Evolutionary conservation across 1,140 invertebrate species (phyloP).

Genomic region (Nasonia vitripennis): DNA sequence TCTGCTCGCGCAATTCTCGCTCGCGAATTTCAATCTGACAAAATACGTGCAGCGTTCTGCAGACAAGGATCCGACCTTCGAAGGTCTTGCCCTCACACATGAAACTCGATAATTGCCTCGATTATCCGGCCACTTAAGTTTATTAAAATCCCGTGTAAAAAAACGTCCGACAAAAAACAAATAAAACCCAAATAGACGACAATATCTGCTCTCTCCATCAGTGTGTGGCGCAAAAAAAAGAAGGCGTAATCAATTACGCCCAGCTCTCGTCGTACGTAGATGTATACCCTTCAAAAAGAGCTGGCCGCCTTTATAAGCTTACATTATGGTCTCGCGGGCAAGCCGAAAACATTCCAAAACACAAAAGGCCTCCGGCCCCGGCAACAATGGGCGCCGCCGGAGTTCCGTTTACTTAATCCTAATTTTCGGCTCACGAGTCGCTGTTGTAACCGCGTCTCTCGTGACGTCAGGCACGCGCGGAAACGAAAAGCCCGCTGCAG

Average conservation of each 20-base stretch:
- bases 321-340: not conserved
- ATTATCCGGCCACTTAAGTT: not conserved
- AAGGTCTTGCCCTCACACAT: too few relatives aligned
- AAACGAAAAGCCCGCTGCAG: not conserved
- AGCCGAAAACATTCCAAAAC: not conserved
- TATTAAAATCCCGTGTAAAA: not conserved
- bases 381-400: not conserved
- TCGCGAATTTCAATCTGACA: too few relatives aligned
- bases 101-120: not conserved
- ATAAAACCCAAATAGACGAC: not conserved
- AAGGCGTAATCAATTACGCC: constrained; percentile 1
- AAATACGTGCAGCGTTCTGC: too few relatives aligned
- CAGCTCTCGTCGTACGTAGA: too few relatives aligned
- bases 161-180: not conserved
- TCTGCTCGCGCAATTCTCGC: too few relatives aligned
- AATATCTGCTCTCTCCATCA: not conserved
- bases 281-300: not conserved
- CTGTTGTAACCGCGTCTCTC: not conserved
- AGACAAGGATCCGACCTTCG: too few relatives aligned
- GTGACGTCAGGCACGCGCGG: not conserved
- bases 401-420: constrained; percentile 42
- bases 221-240: not conserved
- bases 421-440: constrained; percentile 37
- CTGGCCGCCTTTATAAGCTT: not conserved
- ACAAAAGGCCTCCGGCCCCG: not conserved